Percentiles rank a stretch among this genome's conserved stretches.
phyloP scores from a whole-genome alignment of 2,797 vertebrate species.

The Pelochelys cantorii region DNA sequence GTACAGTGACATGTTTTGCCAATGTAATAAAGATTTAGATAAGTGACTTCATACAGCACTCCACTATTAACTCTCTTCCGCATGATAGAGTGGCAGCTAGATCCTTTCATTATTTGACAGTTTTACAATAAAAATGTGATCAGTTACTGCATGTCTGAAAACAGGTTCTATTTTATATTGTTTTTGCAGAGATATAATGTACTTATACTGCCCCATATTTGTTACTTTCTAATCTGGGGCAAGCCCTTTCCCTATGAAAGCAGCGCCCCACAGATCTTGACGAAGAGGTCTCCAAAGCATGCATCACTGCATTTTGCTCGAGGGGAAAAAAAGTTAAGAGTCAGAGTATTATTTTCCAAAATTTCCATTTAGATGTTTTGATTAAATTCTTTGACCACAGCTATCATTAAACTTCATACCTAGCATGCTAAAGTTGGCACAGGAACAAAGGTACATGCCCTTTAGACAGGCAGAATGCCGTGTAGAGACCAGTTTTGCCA shows the following conservation, averaged over 20 bases:
- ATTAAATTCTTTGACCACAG: neutral
- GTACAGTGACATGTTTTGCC: neutral
- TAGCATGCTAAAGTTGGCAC: neutral
- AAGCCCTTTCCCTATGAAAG: neutral
- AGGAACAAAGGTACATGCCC: neutral
- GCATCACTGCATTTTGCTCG: neutral
- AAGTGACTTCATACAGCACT: neutral
- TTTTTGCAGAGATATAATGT: neutral
- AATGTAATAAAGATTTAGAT: neutral
- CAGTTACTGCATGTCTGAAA: neutral
- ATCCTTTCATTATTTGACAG: neutral
- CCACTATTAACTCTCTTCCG: neutral
- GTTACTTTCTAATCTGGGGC: too few relatives aligned
- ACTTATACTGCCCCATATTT: neutral
- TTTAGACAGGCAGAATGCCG: neutral
- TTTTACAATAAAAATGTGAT: neutral
- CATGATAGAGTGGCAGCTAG: neutral
- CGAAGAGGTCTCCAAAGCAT: neutral
- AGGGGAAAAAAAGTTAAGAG: neutral
- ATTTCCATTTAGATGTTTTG: neutral
- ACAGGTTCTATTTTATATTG: neutral
- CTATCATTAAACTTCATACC: neutral
- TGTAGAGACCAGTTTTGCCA: neutral
- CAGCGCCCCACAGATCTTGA: neutral
- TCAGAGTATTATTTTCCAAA: neutral